These are phyloP conservation scores for Drosophila multiciliata DNA, from an alignment of 2,888 invertebrate genomes.

Conservation along the genomic window DNA sequence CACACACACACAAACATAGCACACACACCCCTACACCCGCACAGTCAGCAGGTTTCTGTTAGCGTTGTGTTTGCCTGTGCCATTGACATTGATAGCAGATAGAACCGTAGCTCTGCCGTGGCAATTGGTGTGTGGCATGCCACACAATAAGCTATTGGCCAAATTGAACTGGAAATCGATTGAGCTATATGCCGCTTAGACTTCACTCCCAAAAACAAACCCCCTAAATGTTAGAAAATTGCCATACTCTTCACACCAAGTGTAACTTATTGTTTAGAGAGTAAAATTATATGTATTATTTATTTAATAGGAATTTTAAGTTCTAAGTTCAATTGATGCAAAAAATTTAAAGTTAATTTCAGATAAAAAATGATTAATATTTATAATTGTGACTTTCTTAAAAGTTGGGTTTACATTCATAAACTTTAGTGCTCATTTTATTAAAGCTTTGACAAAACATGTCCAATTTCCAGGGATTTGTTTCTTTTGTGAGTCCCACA, in stretches of 20 bases:
- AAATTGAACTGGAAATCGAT: constrained; percentile 41
- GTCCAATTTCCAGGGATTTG: too few relatives aligned
- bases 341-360: background rate
- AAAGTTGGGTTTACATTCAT: background rate
- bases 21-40: constrained; percentile 5
- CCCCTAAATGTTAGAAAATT: background rate
- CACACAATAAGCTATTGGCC: constrained; percentile 51
- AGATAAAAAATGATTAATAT: background rate
- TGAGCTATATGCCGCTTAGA: constrained; percentile 12
- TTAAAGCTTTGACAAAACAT: too few relatives aligned
- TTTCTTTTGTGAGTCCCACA: too few relatives aligned
- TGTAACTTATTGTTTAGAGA: background rate
- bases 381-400: background rate
- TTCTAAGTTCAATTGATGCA: background rate
- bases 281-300: background rate
- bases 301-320: background rate
- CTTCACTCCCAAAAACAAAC: background rate
- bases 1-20: constrained; percentile 1
- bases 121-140: constrained; percentile 58
- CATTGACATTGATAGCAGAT: constrained; percentile 69
- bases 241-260: background rate
- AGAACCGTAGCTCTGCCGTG: constrained; percentile 35
- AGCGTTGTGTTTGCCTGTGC: constrained; percentile 27
- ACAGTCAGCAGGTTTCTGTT: constrained; percentile 19
- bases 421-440: too few relatives aligned